These are phyloP conservation scores for Scomber scombrus DNA, from an alignment of 2,113 vertebrate species.

Conservation along the genomic window DNA sequence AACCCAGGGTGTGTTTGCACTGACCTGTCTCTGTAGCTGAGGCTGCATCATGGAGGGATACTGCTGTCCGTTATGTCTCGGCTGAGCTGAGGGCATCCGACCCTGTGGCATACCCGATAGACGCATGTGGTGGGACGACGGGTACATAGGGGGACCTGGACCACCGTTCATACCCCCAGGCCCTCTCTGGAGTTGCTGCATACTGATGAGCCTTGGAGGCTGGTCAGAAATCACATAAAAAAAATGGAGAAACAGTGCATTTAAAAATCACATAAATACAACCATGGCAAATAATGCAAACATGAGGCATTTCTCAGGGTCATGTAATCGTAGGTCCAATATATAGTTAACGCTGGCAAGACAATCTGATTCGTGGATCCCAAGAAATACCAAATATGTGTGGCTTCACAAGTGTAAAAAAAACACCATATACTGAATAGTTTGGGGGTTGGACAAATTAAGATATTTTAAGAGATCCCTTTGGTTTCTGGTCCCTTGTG, in stretches of 20 bases:
- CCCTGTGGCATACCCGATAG: conserved; percentile 88
- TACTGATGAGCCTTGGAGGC: conserved; percentile 99
- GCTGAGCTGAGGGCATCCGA: conserved; percentile 90
- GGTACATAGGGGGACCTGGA: conserved; percentile 86
- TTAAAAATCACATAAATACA: not conserved
- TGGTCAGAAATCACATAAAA: conserved; percentile 61
- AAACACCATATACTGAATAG: too few species aligned
- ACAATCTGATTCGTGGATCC: too few species aligned
- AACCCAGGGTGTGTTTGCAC: conserved; percentile 47
- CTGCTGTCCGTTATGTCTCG: conserved; percentile 93
- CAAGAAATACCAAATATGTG: too few species aligned
- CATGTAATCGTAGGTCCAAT: too few species aligned
- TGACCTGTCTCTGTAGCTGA: conserved; percentile 98
- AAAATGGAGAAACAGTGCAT: not conserved
- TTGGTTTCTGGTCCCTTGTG: too few species aligned
- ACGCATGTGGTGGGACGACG: conserved; percentile 96
- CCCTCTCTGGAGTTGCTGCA: conserved; percentile 94
- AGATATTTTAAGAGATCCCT: too few species aligned
- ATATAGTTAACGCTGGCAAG: too few species aligned
- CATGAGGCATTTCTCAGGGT: too few species aligned
- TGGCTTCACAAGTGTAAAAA: too few species aligned
- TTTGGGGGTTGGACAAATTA: too few species aligned
- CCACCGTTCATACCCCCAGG: conserved; percentile 92
- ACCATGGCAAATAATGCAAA: not conserved
- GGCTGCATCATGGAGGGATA: conserved; percentile 98